Conservation (phyloP, 2,888 invertebrate genomes). For the Mylabris sibirica region DNA sequence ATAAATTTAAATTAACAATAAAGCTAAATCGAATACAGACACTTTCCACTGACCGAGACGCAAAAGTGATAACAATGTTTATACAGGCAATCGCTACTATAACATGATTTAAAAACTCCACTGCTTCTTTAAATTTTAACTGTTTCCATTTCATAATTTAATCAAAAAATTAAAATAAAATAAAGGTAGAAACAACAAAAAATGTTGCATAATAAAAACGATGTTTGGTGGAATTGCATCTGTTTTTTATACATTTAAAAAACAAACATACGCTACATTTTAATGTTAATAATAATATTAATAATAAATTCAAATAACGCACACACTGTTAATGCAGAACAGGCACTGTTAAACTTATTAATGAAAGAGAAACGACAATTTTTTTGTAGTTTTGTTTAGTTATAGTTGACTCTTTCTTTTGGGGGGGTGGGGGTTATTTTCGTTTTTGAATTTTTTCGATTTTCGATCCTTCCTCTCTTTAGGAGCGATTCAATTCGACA, state of each 20-base stretch:
- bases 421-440: not conserved
- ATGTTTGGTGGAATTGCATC: constrained; percentile 50
- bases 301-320: constrained; percentile 37
- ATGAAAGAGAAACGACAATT: not conserved
- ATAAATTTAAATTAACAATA: constrained; percentile 21
- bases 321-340: constrained; percentile 46
- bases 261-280: constrained; percentile 42
- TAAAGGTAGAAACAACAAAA: constrained; percentile 20
- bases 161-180: constrained; percentile 27
- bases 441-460: constrained; percentile 13
- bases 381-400: constrained; percentile 16
- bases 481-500: constrained; percentile 28
- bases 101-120: constrained; percentile 47
- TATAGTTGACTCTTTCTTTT: not conserved
- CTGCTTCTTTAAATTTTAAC: constrained; percentile 42
- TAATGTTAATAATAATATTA: constrained; percentile 34
- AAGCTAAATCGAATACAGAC: constrained; percentile 39
- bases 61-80: constrained; percentile 58
- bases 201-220: constrained; percentile 35
- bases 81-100: constrained; percentile 53
- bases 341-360: constrained; percentile 39
- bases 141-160: constrained; percentile 31
- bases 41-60: constrained; percentile 52
- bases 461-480: not conserved
- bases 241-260: constrained; percentile 38